Conservation (phyloP, 2,797 vertebrate genomes). For the Hippopotamyrus pictus region DNA sequence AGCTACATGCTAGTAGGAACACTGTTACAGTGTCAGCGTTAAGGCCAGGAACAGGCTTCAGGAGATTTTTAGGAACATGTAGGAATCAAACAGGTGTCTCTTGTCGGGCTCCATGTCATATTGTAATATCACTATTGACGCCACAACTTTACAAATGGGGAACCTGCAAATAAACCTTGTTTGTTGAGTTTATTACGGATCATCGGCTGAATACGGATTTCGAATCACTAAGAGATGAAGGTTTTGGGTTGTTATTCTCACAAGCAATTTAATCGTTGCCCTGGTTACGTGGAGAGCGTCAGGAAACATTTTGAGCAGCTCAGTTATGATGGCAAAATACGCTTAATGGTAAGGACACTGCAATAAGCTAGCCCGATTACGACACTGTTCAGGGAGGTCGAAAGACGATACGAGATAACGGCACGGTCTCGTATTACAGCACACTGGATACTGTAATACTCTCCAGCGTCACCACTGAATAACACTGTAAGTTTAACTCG, state of each 20-base stretch:
- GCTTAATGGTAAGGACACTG: background rate
- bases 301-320: background rate
- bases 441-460: background rate
- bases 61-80: background rate
- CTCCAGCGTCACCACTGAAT: background rate
- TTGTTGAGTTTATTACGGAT: background rate
- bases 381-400: background rate
- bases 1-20: background rate
- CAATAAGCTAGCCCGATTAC: background rate
- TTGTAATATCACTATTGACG: background rate
- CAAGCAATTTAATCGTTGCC: background rate
- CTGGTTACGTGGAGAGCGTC: background rate
- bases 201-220: background rate
- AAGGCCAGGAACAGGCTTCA: background rate
- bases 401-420: background rate
- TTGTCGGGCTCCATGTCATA: background rate
- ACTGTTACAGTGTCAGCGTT: background rate
- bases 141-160: background rate
- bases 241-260: background rate
- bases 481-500: background rate
- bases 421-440: background rate
- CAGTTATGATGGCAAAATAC: background rate
- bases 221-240: background rate
- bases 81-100: background rate
- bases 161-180: background rate